Base-by-base conservation (phyloP, 2,797 vertebrate genomes). In the Atherinosoma microstoma region DNA sequence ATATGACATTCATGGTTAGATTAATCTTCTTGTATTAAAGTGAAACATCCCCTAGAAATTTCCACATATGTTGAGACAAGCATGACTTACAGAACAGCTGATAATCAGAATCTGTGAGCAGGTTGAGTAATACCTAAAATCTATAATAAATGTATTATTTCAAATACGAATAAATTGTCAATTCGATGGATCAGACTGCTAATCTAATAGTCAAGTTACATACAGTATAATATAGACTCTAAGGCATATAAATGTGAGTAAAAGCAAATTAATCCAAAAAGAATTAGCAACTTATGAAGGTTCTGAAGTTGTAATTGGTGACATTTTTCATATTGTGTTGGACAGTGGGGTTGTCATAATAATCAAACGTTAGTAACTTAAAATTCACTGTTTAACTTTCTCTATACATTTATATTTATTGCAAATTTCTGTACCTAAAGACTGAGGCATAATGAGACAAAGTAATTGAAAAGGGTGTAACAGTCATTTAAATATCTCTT, bases 191-290 rank as follows among this genome's bases (percentile, higher is more conserved):
- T 64, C 49, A 61, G 56, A 65, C 56, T 29, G 60, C 61, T 65
- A 73, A 58, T 67, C 51, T 56, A 73, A 60, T 64, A 82, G 7
- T 78, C 77, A 69, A 86, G 84, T 82, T 83, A 88, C 85, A 67
- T 87, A 89, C 84, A 88, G 76, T 76, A 70, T 62, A 68, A 68
- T 73, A 82, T 79, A 16, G 13, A 22, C 13, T 36, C 12, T 18
- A 40, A 15, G 13, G 13, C 27, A 15, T 42, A 60, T 34, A 22
- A 70, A 51, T 51, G n/a, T 51, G 47, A 51, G 47, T 12, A 22
- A 51, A 51, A 54, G 51, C 2, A 15, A 15, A 3, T 27, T 16
- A 54, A 51, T 3, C 47, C n/a, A 10, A 51, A 51, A 51, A 51
- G 3, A 51, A 10, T 22, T 3, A 51, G 10, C n/a, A 51, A 51